phyloP scores from a whole-genome alignment of 2,888 invertebrate genomes.

The Noctua janthe region DNA sequence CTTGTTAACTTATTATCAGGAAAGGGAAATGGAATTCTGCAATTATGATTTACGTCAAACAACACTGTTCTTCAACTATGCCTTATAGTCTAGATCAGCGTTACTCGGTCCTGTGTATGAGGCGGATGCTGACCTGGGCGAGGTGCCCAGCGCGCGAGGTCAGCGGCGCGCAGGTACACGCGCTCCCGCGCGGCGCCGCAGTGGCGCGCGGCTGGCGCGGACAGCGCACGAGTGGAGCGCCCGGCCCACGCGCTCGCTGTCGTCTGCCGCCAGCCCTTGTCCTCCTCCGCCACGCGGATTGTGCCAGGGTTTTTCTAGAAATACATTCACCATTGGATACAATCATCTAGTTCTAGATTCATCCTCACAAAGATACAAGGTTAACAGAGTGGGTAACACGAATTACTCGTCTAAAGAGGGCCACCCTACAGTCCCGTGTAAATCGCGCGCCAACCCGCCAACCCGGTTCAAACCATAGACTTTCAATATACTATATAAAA shows the following conservation, averaged over 20 bases:
- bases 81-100: neutral
- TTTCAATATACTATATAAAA: too few species aligned
- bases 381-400: neutral
- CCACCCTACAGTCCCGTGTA: neutral
- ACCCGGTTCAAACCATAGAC: neutral
- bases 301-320: slow-evolving; percentile 94
- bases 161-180: slow-evolving; percentile 94
- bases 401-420: neutral
- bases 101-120: too few species aligned
- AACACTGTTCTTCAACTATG: neutral
- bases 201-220: slow-evolving; percentile 92
- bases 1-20: neutral
- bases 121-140: slow-evolving; percentile 91
- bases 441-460: neutral
- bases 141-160: slow-evolving; percentile 95
- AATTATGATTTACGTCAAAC: neutral
- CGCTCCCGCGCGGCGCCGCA: slow-evolving; percentile 94
- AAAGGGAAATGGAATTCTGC: neutral
- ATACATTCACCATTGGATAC: neutral
- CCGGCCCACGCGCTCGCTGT: slow-evolving; percentile 97
- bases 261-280: slow-evolving; percentile 95
- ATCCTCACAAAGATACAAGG: neutral
- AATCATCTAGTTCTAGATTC: neutral
- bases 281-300: slow-evolving; percentile 97
- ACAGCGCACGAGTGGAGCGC: slow-evolving; percentile 88